A percentile compares a stretch with the other conserved stretches of the same genome.
phyloP scores from a whole-genome alignment of 2,113 vertebrate species.

The Callipepla californica region DNA sequence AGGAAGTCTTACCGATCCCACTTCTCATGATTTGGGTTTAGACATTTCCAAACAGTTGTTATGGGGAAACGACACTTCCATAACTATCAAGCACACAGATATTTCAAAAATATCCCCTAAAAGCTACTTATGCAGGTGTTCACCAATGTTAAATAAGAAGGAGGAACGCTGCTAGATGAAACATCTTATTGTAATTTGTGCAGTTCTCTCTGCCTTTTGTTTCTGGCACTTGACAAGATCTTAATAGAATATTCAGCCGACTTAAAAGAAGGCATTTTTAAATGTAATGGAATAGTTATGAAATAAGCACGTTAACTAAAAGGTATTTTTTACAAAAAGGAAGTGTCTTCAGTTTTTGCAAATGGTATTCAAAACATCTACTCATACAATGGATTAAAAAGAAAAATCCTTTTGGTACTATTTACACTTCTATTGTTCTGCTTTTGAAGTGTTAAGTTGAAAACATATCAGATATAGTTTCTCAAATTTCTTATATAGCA shows the following conservation, averaged over 20 bases:
- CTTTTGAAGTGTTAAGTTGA: neutral
- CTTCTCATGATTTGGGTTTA: neutral
- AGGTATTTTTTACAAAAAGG: neutral
- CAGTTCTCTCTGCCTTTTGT: neutral
- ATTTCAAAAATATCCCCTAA: neutral
- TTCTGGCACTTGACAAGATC: neutral
- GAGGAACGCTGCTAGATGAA: neutral
- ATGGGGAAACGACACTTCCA: neutral
- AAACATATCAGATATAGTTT: neutral
- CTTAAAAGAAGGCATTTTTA: neutral
- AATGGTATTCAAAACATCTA: neutral
- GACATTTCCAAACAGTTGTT: neutral
- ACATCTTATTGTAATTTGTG: accelerated
- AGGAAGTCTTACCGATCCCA: neutral
- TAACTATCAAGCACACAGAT: neutral
- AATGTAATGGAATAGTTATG: neutral
- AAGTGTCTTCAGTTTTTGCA: neutral
- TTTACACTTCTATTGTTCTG: neutral
- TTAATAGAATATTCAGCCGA: neutral
- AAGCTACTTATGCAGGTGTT: neutral
- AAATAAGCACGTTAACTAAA: neutral
- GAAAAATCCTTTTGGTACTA: neutral
- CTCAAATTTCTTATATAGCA: neutral
- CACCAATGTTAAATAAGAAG: neutral
- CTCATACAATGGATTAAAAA: neutral